phyloP scores from a whole-genome alignment of 2,888 invertebrate genomes.

The Catocala sponsa region DNA sequence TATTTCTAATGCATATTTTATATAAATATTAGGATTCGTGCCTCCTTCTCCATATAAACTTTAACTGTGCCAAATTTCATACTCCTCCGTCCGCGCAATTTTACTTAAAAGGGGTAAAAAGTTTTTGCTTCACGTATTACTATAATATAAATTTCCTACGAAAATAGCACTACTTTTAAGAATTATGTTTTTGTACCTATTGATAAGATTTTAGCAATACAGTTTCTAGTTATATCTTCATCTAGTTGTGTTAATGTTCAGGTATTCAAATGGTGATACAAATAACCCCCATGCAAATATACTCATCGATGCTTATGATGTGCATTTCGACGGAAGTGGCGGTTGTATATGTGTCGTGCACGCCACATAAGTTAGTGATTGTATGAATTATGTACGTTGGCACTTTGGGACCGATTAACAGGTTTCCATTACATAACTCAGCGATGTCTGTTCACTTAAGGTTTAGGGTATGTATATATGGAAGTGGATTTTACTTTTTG shows the following conservation, averaged over 20 bases:
- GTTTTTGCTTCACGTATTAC: too few species aligned
- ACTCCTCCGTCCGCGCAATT: too few species aligned
- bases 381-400: slow-evolving; percentile 84
- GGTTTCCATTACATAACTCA: slow-evolving; percentile 87
- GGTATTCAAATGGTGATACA: neutral
- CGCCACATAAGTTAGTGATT: slow-evolving; percentile 74
- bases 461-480: slow-evolving; percentile 56
- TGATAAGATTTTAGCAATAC: too few species aligned
- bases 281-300: slow-evolving; percentile 35
- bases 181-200: too few species aligned
- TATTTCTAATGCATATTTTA: too few species aligned
- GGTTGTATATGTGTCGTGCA: slow-evolving; percentile 47
- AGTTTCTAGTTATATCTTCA: too few species aligned
- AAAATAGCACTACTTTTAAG: too few species aligned
- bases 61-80: too few species aligned
- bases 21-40: too few species aligned
- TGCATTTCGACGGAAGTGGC: slow-evolving; percentile 42
- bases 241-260: neutral
- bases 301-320: slow-evolving; percentile 54
- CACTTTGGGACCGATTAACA: slow-evolving; percentile 86
- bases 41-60: too few species aligned
- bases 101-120: too few species aligned
- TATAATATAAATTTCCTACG: too few species aligned
- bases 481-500: slow-evolving; percentile 44
- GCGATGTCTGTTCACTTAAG: slow-evolving; percentile 76